phyloP scores from a whole-genome alignment of 2,113 vertebrate species.

The Seriola dumerili region DNA sequence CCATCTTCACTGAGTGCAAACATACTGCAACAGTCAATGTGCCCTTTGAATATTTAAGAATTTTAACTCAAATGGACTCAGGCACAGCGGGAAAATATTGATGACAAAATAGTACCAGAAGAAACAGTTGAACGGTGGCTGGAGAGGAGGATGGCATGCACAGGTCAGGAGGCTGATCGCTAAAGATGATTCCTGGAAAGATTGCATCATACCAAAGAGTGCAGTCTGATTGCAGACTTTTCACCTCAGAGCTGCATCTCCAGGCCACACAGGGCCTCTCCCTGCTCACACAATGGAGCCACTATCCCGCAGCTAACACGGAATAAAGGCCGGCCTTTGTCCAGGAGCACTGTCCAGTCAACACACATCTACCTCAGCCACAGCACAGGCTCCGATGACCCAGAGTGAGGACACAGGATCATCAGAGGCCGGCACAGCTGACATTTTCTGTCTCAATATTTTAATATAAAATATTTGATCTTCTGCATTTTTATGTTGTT shows the following conservation, averaged over 20 bases:
- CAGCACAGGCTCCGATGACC: conserved; percentile 29
- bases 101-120: neutral
- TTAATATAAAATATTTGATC: neutral
- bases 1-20: no score
- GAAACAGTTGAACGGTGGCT: neutral
- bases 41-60: no score
- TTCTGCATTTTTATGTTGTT: neutral
- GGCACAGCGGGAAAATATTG: neutral
- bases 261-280: conserved; percentile 50
- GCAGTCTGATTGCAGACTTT: conserved; percentile 16
- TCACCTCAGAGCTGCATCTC: conserved; percentile 52
- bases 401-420: neutral
- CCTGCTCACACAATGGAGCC: conserved; percentile 65
- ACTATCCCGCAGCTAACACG: conserved; percentile 49
- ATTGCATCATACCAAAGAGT: conserved; percentile 46
- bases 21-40: no score
- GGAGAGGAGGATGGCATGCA: neutral
- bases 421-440: neutral
- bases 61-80: neutral
- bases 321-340: conserved; percentile 61
- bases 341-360: conserved; percentile 45
- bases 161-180: neutral
- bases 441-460: neutral
- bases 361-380: conserved; percentile 50
- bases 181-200: conserved; percentile 18